A percentile compares a stretch with the other conserved stretches of the same genome.
Conservation (phyloP, 2,797 vertebrate genomes). For the Lagocephalus sceleratus region DNA sequence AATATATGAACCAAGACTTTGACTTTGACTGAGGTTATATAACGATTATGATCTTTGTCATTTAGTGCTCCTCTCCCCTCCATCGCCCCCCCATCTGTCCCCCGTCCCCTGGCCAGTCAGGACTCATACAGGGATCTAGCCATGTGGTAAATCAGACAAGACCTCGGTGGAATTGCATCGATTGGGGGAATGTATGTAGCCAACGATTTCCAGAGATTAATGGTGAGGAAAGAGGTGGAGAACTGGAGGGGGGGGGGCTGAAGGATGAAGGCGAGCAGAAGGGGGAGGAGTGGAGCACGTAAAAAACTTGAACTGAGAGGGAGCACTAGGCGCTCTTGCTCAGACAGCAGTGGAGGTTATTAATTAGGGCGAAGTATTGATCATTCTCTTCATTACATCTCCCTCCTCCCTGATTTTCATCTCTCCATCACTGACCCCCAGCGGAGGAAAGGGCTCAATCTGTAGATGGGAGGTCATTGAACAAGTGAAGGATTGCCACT, state of each 20-base stretch:
- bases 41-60: conserved; percentile 55
- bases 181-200: conserved; percentile 74
- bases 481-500: conserved; percentile 31
- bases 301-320: conserved; percentile 28
- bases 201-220: conserved; percentile 77
- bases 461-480: conserved; percentile 54
- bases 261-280: conserved; percentile 25
- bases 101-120: conserved; percentile 51
- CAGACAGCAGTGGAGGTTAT: conserved; percentile 59
- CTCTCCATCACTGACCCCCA: conserved; percentile 56
- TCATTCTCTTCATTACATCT: conserved; percentile 59
- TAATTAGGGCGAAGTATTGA: conserved; percentile 69
- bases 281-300: conserved; percentile 23
- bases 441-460: conserved; percentile 38
- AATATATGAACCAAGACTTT: conserved; percentile 2
- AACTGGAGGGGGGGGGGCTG: conserved; percentile 42
- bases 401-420: conserved; percentile 55
- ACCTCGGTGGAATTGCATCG: conserved; percentile 73
- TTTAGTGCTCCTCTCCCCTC: conserved; percentile 42
- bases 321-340: conserved; percentile 48
- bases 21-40: conserved; percentile 51
- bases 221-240: conserved; percentile 64
- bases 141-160: conserved; percentile 75
- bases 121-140: conserved; percentile 70
- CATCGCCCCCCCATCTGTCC: conserved; percentile 28